A percentile compares a stretch with the other conserved stretches of the same genome.
phyloP scores from a whole-genome alignment of 2,113 vertebrate species.

The Odontesthes bonariensis region DNA sequence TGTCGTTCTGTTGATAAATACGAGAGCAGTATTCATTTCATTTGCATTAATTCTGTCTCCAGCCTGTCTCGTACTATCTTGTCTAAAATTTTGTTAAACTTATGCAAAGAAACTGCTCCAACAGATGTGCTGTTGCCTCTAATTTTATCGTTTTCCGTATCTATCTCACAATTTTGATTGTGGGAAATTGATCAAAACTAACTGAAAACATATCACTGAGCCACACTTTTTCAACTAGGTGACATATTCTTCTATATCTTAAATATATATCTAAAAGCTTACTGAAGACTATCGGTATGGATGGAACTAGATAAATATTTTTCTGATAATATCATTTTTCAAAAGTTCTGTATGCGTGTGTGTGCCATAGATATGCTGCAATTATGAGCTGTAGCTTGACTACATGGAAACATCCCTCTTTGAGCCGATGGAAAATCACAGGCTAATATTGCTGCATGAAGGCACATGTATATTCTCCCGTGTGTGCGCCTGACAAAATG shows the following conservation, averaged over 20 bases:
- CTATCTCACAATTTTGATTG: no score
- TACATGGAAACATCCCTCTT: background rate
- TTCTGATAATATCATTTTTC: no score
- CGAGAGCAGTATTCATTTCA: conserved; percentile 43
- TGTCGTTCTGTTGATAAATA: conserved; percentile 41
- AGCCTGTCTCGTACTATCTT: conserved; percentile 57
- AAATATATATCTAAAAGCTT: no score
- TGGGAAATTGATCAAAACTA: background rate
- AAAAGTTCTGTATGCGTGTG: background rate
- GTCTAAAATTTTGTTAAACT: background rate
- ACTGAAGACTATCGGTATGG: no score
- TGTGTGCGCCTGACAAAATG: conserved; percentile 67
- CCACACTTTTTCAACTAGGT: no score
- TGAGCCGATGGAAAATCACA: conserved; percentile 18
- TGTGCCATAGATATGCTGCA: background rate
- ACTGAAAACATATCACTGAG: no score
- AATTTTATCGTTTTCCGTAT: no score
- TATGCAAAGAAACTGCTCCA: no score
- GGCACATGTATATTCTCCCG: conserved; percentile 46
- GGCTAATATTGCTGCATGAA: conserved; percentile 26
- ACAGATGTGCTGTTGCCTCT: no score
- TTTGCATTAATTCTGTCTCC: conserved; percentile 52
- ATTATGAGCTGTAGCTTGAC: background rate
- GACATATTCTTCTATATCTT: no score
- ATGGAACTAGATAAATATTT: no score